These are phyloP conservation scores for Pithys albifrons DNA, from an alignment of 2,113 vertebrate species.

Conservation along the genomic window DNA sequence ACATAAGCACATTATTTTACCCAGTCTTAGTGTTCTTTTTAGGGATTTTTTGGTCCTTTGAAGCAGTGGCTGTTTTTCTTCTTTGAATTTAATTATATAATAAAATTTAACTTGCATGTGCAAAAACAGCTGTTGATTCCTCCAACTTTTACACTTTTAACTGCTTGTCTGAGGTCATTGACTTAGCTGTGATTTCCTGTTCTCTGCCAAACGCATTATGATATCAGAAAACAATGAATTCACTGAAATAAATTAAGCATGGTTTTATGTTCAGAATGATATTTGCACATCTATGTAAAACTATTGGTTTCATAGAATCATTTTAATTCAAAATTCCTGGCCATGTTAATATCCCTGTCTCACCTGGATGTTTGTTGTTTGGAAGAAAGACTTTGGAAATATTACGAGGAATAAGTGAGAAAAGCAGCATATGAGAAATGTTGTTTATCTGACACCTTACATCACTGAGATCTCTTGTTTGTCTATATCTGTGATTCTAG, in stretches of 20 bases:
- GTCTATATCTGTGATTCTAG: not conserved
- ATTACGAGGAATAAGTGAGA: not conserved
- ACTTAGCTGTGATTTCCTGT: not conserved
- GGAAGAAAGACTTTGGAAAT: not conserved
- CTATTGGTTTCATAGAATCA: not conserved
- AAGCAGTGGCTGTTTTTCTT: not conserved
- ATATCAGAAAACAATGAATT: not conserved
- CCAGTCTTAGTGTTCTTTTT: not conserved
- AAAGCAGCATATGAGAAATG: not conserved
- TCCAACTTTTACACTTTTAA: not conserved
- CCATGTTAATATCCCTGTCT: not conserved
- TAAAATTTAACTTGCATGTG: not conserved
- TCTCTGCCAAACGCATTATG: not conserved
- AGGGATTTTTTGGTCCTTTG: not conserved
- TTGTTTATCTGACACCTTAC: not conserved
- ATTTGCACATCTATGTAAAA: not conserved
- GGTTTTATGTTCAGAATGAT: not conserved
- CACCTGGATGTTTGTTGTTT: not conserved
- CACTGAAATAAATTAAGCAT: not conserved
- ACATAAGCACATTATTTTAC: not conserved
- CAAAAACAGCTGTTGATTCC: not conserved
- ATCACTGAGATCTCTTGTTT: not conserved
- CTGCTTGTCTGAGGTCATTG: not conserved
- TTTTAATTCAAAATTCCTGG: not conserved
- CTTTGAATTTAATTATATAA: fast-evolving